Base-by-base conservation (phyloP, 2,113 vertebrate species). In the Noturus placidus region DNA sequence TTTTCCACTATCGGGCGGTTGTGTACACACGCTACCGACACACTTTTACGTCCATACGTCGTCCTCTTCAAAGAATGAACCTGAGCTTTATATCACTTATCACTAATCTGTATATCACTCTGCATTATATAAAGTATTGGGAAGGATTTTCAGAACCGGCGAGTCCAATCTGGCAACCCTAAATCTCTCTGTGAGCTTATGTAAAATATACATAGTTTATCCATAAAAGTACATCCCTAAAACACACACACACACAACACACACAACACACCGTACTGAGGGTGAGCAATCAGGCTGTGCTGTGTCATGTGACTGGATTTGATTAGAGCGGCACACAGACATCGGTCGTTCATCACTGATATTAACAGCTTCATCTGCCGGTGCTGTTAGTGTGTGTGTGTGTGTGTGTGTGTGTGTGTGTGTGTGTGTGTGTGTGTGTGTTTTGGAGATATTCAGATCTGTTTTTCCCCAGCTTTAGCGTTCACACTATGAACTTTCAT, bases 361-460 rank as follows among this genome's bases (percentile, higher is more conserved):
- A 90, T 90, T 89, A 90, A 90, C 88, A 67, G 17, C 85, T 56
- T 85, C 42, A 83, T 89, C 84, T 70, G 52, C 83, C 85, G 46
- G 83, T 35, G 59, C 69, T 78, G 6, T 42, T n/a, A n/a, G 91
- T 95, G 96, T 97, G 94, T 97, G 97, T 97, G 83, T 85, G 35
- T 82, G 87, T 80, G 79, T 86, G 14, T 57, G 33, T 81, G 87
- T 76, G 77, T 88, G 87, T 63, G 78, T 86, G 84, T 54, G 69
- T 87, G 17, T 69, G 14, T 30, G 27, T 38, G 15, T 50, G 20
- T 69, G 42, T 69, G 61, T 56, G n/a, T 72, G 50, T 87, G 2
- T 56, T 57, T 19, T 65, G 3, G 8, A 67, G 67, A 65, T 3
- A 3, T n/a, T n/a, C 63, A 63, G 10, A 19, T 35, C 30, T 19